Evolutionary conservation across 2,888 invertebrate species (phyloP).

Genomic region (Philonicus albiceps): DNA sequence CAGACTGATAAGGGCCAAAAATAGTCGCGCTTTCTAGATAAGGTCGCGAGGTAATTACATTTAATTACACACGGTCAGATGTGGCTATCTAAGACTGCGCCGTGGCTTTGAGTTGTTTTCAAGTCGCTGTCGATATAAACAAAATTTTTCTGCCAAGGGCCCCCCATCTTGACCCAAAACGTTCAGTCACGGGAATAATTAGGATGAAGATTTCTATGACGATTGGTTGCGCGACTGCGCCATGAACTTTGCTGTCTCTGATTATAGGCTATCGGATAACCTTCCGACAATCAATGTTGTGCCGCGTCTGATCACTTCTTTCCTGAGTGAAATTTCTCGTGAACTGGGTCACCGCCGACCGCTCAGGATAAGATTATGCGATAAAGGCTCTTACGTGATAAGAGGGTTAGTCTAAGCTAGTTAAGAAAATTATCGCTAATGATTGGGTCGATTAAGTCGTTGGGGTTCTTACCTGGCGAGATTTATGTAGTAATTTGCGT

Average conservation of each 20-base stretch:
- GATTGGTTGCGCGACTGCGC: background rate
- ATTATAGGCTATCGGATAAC: background rate
- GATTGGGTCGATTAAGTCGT: background rate
- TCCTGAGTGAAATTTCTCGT: background rate
- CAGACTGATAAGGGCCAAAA: background rate
- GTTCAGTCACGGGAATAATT: background rate
- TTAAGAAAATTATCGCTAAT: background rate
- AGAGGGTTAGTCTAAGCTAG: background rate
- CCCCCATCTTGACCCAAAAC: background rate
- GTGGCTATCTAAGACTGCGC: background rate
- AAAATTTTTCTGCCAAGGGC: background rate
- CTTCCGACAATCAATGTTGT: background rate
- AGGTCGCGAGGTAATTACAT: background rate
- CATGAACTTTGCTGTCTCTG: background rate
- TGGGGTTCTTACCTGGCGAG: background rate
- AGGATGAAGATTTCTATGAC: background rate
- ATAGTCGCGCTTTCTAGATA: background rate
- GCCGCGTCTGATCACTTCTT: background rate
- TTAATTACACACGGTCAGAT: background rate
- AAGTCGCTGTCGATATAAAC: background rate
- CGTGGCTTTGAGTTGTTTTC: background rate
- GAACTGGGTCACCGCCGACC: background rate
- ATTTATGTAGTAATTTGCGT: background rate
- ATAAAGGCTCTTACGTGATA: background rate
- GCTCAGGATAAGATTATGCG: background rate